Evolutionary conservation across 2,888 invertebrate genomes (phyloP).

Genomic region (Platycnemis pennipes): DNA sequence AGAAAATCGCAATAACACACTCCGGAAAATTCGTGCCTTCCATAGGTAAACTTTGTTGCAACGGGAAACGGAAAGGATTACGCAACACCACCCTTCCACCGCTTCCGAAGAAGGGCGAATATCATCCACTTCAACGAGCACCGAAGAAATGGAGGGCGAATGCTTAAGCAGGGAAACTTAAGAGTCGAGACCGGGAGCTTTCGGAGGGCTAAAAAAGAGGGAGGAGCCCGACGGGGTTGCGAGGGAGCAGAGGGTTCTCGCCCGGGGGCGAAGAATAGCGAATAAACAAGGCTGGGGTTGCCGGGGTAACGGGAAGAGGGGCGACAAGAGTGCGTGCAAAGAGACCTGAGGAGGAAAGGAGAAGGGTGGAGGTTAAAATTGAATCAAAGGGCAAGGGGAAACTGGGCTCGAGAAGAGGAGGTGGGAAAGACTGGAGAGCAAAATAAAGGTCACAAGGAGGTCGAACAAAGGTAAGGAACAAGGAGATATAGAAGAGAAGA

Average conservation of each 20-base stretch:
- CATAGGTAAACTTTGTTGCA: not conserved
- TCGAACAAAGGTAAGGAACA: slow-evolving; percentile 62
- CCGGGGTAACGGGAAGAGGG: slow-evolving; percentile 63
- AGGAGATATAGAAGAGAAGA: not conserved
- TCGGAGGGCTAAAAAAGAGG: not conserved
- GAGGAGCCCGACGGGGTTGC: not conserved
- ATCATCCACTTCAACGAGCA: not conserved
- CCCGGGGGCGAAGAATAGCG: slow-evolving; percentile 73
- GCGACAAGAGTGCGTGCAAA: not conserved
- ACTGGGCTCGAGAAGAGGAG: not conserved
- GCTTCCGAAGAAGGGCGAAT: not conserved
- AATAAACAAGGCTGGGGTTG: slow-evolving; percentile 70
- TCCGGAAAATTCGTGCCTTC: not conserved
- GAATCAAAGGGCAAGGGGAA: not conserved
- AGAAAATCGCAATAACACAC: slow-evolving; percentile 1
- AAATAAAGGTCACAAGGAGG: not conserved
- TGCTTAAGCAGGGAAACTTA: slow-evolving; percentile 7
- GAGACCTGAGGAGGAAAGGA: slow-evolving; percentile 58
- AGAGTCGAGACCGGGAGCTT: not conserved
- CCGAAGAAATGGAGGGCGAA: not conserved
- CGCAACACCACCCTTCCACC: not conserved
- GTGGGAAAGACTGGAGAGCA: not conserved
- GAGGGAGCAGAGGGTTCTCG: slow-evolving; percentile 70
- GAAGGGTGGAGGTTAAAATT: slow-evolving; percentile 30
- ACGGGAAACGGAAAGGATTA: not conserved